Conservation (phyloP, 2,888 invertebrate genomes). For the Strigamia maritima region DNA sequence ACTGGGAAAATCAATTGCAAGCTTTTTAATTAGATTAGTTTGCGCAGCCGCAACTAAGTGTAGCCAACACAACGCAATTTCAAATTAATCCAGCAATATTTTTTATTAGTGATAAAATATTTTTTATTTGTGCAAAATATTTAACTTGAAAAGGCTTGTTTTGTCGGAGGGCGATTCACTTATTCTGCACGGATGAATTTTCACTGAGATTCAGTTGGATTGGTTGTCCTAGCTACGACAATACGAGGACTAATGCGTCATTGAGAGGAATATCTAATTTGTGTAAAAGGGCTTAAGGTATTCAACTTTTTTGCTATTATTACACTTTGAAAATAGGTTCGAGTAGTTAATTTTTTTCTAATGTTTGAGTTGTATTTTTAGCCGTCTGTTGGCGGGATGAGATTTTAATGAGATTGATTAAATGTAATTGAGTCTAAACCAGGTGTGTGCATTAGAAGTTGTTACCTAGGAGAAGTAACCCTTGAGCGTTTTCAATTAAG, state of each 20-base stretch:
- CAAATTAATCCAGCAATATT: background rate
- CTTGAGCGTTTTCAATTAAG: slow-evolving; percentile 34
- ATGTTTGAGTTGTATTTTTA: background rate
- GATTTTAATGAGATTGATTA: slow-evolving; percentile 34
- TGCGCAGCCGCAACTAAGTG: background rate
- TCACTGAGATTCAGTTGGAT: background rate
- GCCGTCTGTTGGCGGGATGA: background rate
- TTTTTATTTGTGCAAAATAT: background rate
- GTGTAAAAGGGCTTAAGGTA: background rate
- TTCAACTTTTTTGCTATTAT: background rate
- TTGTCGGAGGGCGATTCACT: background rate
- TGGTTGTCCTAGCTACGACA: background rate
- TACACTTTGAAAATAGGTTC: too few relatives aligned
- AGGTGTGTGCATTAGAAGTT: slow-evolving; percentile 29
- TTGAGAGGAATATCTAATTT: background rate
- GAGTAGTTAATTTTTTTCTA: background rate
- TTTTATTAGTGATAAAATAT: background rate
- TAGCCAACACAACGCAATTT: background rate
- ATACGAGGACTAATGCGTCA: background rate
- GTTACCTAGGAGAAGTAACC: slow-evolving; percentile 30
- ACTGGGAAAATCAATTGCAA: background rate
- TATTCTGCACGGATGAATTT: background rate
- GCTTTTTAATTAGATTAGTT: background rate
- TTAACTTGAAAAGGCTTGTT: background rate
- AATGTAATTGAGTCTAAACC: slow-evolving; percentile 32